These are phyloP conservation scores for Scaptomyza reducta DNA, from an alignment of 2,888 invertebrate genomes.

Conservation along the genomic window DNA sequence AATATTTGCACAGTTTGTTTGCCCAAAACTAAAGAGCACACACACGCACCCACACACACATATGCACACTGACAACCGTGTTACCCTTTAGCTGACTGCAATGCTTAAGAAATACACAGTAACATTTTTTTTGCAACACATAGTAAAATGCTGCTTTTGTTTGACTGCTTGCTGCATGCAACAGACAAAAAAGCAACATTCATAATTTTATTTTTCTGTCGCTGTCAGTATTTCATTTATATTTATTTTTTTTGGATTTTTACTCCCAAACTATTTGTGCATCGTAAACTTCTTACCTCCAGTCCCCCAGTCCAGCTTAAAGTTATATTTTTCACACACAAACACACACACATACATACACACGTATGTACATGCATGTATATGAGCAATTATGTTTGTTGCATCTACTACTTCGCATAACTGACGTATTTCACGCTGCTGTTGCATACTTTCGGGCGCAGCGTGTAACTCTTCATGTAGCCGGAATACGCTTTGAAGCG, in stretches of 20 bases:
- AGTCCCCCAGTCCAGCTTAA: slow-evolving; percentile 25
- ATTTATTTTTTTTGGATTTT: not conserved
- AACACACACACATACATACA: slow-evolving; percentile 17
- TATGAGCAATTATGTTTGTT: slow-evolving; percentile 45
- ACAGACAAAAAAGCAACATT: slow-evolving; percentile 44
- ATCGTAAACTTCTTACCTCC: slow-evolving; percentile 42
- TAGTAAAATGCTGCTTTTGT: slow-evolving; percentile 33
- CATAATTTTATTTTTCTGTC: slow-evolving; percentile 56
- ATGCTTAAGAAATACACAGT: slow-evolving; percentile 71
- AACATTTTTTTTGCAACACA: slow-evolving; percentile 17
- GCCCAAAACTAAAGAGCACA: slow-evolving; percentile 45
- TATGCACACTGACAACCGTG: slow-evolving; percentile 5
- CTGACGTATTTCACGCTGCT: slow-evolving; percentile 45
- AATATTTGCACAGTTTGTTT: slow-evolving; percentile 68
- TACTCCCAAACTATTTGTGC: slow-evolving; percentile 51
- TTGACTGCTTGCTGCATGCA: slow-evolving; percentile 22
- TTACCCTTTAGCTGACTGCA: slow-evolving; percentile 19
- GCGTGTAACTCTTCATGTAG: slow-evolving; percentile 19
- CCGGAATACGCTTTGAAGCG: slow-evolving; percentile 13
- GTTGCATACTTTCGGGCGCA: slow-evolving; percentile 54
- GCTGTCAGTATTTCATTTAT: slow-evolving; percentile 8
- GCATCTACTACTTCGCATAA: slow-evolving; percentile 36
- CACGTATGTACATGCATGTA: not conserved
- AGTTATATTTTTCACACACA: slow-evolving; percentile 47
- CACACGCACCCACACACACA: slow-evolving; percentile 21